These are phyloP conservation scores for Athrips mouffetella DNA, from an alignment of 2,888 invertebrate genomes.

Conservation along the genomic window DNA sequence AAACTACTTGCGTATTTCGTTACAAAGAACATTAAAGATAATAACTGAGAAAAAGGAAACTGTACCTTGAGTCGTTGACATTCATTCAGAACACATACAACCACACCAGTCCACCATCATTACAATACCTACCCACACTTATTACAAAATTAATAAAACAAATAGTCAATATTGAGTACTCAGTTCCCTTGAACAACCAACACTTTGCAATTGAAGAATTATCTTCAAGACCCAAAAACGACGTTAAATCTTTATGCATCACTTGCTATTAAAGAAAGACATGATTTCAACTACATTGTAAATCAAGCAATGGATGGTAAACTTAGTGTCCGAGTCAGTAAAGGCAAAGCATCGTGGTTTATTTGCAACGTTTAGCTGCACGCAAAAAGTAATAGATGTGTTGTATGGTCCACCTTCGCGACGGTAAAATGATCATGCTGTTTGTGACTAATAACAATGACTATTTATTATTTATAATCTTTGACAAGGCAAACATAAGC, in stretches of 20 bases:
- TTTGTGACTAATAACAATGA: constrained; percentile 1
- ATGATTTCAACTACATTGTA: background rate
- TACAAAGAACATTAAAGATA: too few relatives aligned
- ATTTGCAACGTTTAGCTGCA: constrained; percentile 41
- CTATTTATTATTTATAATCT: background rate
- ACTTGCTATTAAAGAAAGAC: too few relatives aligned
- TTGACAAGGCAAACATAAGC: constrained; percentile 15
- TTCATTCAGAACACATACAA: background rate
- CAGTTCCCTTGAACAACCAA: background rate
- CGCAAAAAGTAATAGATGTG: constrained; percentile 39
- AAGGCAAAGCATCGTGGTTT: constrained; percentile 21
- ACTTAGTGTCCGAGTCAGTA: too few relatives aligned
- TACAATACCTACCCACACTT: constrained; percentile 1
- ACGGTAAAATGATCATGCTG: constrained; percentile 13
- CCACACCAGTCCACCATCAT: background rate
- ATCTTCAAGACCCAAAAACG: too few relatives aligned
- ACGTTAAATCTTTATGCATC: too few relatives aligned
- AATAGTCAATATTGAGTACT: constrained; percentile 4
- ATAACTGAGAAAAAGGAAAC: too few relatives aligned
- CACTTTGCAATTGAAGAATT: too few relatives aligned
- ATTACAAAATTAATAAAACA: constrained; percentile 5
- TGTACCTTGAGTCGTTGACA: background rate
- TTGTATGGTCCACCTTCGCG: constrained; percentile 18
- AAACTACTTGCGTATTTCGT: too few relatives aligned
- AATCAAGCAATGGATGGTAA: background rate